Percentiles rank a stretch among this genome's conserved stretches.
phyloP scores from a whole-genome alignment of 2,797 vertebrate species.

The Labeo calbasu region DNA sequence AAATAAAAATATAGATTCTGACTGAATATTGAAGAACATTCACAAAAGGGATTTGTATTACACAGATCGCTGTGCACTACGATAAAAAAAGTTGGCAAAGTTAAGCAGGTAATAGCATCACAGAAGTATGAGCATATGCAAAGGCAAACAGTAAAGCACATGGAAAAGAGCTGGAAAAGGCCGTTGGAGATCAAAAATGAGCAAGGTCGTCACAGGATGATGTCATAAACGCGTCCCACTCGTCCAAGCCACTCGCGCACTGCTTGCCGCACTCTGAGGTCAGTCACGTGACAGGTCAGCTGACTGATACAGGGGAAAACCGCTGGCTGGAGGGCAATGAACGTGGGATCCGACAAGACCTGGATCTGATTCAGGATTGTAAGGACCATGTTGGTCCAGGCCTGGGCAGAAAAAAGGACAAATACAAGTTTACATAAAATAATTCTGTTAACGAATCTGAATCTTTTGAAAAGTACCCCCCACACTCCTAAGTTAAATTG shows the following conservation, averaged over 20 bases:
- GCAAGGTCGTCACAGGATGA: slow-evolving; percentile 74
- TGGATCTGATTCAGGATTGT: slow-evolving; percentile 95
- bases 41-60: slow-evolving; percentile 53
- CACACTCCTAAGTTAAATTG: too few species aligned
- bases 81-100: slow-evolving; percentile 47
- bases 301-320: slow-evolving; percentile 97
- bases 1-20: slow-evolving; percentile 45
- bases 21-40: slow-evolving; percentile 48
- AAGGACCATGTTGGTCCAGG: slow-evolving; percentile 98
- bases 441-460: neutral
- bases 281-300: slow-evolving; percentile 93
- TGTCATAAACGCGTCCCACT: slow-evolving; percentile 91
- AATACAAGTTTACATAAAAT: neutral
- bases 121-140: neutral
- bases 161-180: neutral
- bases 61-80: slow-evolving; percentile 41
- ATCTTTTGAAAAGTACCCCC: too few species aligned
- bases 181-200: neutral
- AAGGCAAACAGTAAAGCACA: slow-evolving; percentile 13
- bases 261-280: slow-evolving; percentile 89
- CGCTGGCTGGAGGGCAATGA: slow-evolving; percentile 90
- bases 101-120: slow-evolving; percentile 50
- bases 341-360: slow-evolving; percentile 87
- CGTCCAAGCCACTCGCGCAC: slow-evolving; percentile 94
- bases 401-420: slow-evolving; percentile 73